Evolutionary conservation across 2,797 vertebrate genomes (phyloP), one percentile per base, ranked within the genome.

Genomic region (Cuculus canorus): DNA sequence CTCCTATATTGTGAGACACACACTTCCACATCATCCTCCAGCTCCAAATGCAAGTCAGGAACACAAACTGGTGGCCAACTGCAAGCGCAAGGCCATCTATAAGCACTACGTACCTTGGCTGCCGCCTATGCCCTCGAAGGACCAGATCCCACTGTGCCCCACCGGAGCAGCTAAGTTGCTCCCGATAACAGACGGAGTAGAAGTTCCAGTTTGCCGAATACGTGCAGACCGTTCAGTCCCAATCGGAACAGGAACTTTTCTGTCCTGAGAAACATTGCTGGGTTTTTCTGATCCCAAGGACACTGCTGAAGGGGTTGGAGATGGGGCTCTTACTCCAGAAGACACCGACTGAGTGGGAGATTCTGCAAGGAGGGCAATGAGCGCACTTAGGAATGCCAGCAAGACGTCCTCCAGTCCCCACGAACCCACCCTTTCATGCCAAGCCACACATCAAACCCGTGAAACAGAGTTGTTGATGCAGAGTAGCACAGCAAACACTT

Each of bases 111-210:
- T 98, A 98, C 98, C 98, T 98, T 98, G 97, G 97, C 86, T 98
- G 93, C 98, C 98, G 95, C 98, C 97, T 96, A 98, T 98, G 57
- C 98, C 98, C 98, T 98, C 98, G 73, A 98, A 98, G 94, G 98
- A 98, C 98, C 98, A 98, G 96, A 98, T 98, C 78, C 98, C 98
- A 92, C 98, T 98, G 5, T 98, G 98, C 64, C 98, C 98, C 72
- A 98, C 98, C 11, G 98, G 98, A 70, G 98, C 97, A 71, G 98
- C 98, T 88, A 98, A 93, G 91, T 98, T 98, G 97, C 98, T 98
- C 81, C 98, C 98, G 25, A 98, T 98, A 47, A 98, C 98, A 73
- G 98, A 98, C 27, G 98, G 98, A 50, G 98, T 94, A n/a, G 98
- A 98, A 33, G 98, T 98, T 97, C 98, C 98, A 96, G 98, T 98